Base-by-base conservation (phyloP, 2,888 invertebrate genomes). In the Uloborus plumipes region DNA sequence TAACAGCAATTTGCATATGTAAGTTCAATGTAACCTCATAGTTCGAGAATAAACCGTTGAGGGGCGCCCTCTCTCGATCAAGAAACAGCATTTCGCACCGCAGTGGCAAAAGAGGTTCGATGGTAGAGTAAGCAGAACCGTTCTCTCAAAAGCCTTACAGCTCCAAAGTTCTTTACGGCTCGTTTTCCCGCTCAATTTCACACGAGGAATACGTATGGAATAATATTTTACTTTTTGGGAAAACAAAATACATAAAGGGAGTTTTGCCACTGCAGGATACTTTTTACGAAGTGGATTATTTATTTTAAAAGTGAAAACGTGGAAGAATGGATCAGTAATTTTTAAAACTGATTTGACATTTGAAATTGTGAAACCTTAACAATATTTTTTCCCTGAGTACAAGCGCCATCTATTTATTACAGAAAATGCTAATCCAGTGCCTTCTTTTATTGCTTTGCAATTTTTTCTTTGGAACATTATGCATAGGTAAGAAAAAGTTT, bases 1-100 rank as follows among this genome's bases (percentile, higher is more conserved):
- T 80, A 80, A 64, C 73, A 69, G 72, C 61, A 59, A 80, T 80
- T 80, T 80, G 80, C 80, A 80, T 74, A 67, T 61, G 64, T 39
- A 39, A 72, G 49, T 50, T 50, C 59, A 47, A 58, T 67, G 64
- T 58, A 72, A 79, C 74, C 79, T 73, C 72, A 80, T 80, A 73
- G 67, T 69, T 79, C 69, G 16, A 18, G n/a, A 69, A 80, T 73
- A 59, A 79, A 51, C 74, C 53, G 71, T 22, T 47, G 31, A 9
- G 58, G 61, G 65, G 80, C 80, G 80, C 64, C 55, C 62, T 71
- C 71, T 78, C 20, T 7, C 47, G 39, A 55, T 14, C 31, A 69
- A 14, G n/a, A 62, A 47, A 47, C 62, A 22, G 49, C 22, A 62
- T 22, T 64, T 61, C 65, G 61, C 67, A 11, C 47, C 53, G 47